Evolutionary conservation across 2,113 vertebrate species (phyloP).

Genomic region (Machaerirhynchus nigripectus): DNA sequence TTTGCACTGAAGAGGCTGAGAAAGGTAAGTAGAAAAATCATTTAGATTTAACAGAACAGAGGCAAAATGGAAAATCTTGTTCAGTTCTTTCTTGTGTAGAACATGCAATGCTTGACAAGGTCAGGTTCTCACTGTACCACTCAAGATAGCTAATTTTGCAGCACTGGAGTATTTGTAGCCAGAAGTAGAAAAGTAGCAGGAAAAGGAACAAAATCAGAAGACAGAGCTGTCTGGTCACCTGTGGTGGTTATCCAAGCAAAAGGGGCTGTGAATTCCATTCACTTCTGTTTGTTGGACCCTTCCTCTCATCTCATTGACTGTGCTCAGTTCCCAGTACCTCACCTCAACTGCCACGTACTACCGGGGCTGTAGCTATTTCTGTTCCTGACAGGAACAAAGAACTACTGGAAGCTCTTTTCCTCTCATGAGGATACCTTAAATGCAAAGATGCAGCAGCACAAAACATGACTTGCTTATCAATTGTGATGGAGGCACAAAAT

Average conservation of each 20-base stretch:
- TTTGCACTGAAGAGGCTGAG: not conserved
- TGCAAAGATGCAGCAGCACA: not conserved
- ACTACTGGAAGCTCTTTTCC: not conserved
- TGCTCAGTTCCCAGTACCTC: not conserved
- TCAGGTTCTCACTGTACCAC: not conserved
- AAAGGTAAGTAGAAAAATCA: not conserved
- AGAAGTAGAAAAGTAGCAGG: not conserved
- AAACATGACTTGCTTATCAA: not conserved
- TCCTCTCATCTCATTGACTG: not conserved
- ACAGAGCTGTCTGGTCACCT: not conserved
- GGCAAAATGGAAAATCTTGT: not conserved
- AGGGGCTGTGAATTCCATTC: not conserved
- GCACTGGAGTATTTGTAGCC: not conserved
- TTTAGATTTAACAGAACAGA: not conserved
- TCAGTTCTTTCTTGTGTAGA: not conserved
- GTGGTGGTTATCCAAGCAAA: not conserved
- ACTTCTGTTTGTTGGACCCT: not conserved
- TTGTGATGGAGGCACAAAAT: not conserved
- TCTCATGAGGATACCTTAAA: not conserved
- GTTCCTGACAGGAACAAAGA: not conserved
- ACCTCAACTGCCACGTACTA: not conserved
- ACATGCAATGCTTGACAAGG: slow-evolving; percentile 21
- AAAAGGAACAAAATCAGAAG: not conserved
- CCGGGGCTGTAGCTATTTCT: not conserved
- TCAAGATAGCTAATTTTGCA: not conserved